These are phyloP conservation scores for Drosophila azteca DNA, from an alignment of 1,140 invertebrate genomes.

Conservation along the genomic window DNA sequence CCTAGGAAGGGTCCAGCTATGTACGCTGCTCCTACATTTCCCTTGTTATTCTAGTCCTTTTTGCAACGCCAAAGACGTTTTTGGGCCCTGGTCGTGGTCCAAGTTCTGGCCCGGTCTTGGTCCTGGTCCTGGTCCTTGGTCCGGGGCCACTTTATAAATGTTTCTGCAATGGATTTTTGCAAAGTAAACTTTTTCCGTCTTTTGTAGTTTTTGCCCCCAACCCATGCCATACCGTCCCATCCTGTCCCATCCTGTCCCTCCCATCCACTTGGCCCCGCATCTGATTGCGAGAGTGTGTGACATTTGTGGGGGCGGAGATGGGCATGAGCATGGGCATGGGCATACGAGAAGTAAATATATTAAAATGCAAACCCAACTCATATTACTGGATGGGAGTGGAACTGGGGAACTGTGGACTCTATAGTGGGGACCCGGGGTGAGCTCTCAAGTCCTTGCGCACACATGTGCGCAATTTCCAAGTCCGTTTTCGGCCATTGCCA, in stretches of 20 bases:
- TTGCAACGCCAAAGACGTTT: constrained; percentile 49
- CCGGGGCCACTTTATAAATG: constrained; percentile 78
- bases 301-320: constrained; percentile 50
- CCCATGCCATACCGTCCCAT: neutral
- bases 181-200: constrained; percentile 80
- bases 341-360: constrained; percentile 62
- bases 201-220: constrained; percentile 63
- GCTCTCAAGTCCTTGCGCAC: constrained; percentile 73
- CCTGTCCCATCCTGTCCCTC: neutral
- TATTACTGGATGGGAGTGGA: constrained; percentile 48
- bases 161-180: constrained; percentile 80
- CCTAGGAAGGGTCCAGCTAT: constrained; percentile 50
- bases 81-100: neutral
- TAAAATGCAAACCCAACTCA: constrained; percentile 82
- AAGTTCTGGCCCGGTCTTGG: constrained; percentile 4
- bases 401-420: neutral
- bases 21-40: constrained; percentile 28
- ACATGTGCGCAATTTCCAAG: constrained; percentile 82
- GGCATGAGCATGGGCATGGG: too few species aligned
- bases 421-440: constrained; percentile 5
- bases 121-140: constrained; percentile 1
- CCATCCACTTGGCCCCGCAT: constrained; percentile 60
- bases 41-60: constrained; percentile 58
- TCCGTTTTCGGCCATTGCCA: constrained; percentile 74
- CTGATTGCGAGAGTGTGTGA: constrained; percentile 76